Evolutionary conservation across 2,888 invertebrate genomes (phyloP).

Genomic region (Embidobia sp.): DNA sequence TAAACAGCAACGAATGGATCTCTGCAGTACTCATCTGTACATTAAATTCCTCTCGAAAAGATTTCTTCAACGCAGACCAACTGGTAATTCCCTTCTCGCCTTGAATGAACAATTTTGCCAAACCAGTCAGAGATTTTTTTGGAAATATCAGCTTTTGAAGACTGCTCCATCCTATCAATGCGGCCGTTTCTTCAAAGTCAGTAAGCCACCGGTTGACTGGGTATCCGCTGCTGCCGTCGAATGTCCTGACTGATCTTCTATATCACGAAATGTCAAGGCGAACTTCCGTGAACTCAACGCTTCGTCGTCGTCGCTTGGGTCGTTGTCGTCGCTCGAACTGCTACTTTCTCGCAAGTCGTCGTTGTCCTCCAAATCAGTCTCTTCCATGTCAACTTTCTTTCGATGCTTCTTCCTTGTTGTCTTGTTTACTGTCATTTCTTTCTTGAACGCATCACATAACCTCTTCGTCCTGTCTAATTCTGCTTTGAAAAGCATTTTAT

Average conservation of each 20-base stretch:
- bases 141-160: conserved; percentile 30
- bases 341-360: too few species aligned
- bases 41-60: conserved; percentile 1
- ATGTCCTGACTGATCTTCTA: conserved; percentile 10
- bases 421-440: too few species aligned
- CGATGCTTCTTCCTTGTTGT: too few species aligned
- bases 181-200: conserved; percentile 23
- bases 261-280: conserved; percentile 24
- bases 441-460: too few species aligned
- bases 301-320: too few species aligned
- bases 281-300: too few species aligned
- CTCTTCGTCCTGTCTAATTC: too few species aligned
- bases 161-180: conserved; percentile 20
- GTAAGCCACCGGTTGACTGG: conserved; percentile 18
- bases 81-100: conserved; percentile 44
- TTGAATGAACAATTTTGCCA: conserved; percentile 35
- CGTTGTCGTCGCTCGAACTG: too few species aligned
- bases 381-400: too few species aligned
- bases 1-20: conserved; percentile 17
- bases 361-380: too few species aligned
- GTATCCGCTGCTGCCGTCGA: conserved; percentile 16
- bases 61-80: conserved; percentile 8
- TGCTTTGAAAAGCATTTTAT: too few species aligned
- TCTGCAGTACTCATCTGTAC: not conserved
- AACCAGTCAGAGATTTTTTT: conserved; percentile 23